A percentile compares a stretch with the other conserved stretches of the same genome.
Evolutionary conservation across 2,888 invertebrate genomes (phyloP).

Genomic region (Andricus quercusramuli): DNA sequence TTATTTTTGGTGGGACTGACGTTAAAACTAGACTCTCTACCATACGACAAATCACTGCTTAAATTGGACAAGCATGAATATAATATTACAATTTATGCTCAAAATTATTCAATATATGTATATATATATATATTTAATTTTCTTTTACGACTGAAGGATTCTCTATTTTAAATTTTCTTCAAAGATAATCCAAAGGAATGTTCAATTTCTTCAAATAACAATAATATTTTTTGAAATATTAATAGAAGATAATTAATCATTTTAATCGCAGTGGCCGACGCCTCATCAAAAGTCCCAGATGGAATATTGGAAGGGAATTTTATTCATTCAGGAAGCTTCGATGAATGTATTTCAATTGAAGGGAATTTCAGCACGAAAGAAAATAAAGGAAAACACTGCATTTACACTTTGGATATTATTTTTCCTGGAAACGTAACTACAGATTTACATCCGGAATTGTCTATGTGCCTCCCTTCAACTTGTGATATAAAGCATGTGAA

Average conservation of each 20-base stretch:
- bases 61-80: too few relatives aligned
- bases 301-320: slow-evolving; percentile 78
- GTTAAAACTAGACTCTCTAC: too few relatives aligned
- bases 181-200: too few relatives aligned
- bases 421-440: slow-evolving; percentile 52
- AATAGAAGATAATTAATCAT: background rate
- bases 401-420: slow-evolving; percentile 64
- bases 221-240: background rate
- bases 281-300: slow-evolving; percentile 51
- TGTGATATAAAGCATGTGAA: slow-evolving; percentile 72
- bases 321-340: slow-evolving; percentile 78
- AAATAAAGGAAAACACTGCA: slow-evolving; percentile 77
- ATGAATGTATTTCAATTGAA: slow-evolving; percentile 73
- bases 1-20: too few relatives aligned
- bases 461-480: slow-evolving; percentile 78
- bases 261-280: background rate
- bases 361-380: slow-evolving; percentile 59
- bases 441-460: slow-evolving; percentile 65
- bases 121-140: too few relatives aligned
- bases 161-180: too few relatives aligned
- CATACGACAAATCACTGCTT: too few relatives aligned
- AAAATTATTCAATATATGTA: too few relatives aligned
- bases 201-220: too few relatives aligned
- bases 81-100: too few relatives aligned
- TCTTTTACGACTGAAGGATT: too few relatives aligned